These are phyloP conservation scores for Urosaurus nigricauda DNA, from an alignment of 2,797 vertebrate species.

Conservation along the genomic window DNA sequence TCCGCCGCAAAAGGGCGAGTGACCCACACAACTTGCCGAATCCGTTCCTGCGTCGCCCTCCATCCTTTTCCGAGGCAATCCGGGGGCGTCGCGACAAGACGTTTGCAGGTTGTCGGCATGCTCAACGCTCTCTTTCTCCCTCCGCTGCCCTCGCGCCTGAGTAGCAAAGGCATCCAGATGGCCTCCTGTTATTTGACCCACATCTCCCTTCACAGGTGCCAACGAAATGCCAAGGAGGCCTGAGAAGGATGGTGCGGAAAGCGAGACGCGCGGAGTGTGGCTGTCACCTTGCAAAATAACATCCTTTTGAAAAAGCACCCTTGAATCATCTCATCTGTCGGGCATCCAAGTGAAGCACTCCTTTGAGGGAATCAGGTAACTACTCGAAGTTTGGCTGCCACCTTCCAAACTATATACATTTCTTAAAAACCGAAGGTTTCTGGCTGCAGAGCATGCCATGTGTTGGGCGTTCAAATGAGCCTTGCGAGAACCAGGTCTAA, in stretches of 20 bases:
- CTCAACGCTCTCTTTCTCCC: slow-evolving; percentile 50
- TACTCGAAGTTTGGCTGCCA: too few species aligned
- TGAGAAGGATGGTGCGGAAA: not conserved
- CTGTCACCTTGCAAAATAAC: not conserved
- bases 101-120: slow-evolving; percentile 54
- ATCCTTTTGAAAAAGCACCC: too few species aligned
- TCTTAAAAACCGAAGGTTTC: not conserved
- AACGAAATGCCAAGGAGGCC: accelerated
- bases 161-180: accelerated
- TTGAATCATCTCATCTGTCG: not conserved
- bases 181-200: slow-evolving; percentile 66
- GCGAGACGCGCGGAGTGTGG: too few species aligned
- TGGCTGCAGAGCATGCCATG: not conserved
- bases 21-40: slow-evolving; percentile 58
- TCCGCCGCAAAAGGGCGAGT: slow-evolving; percentile 31
- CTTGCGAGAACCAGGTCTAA: not conserved
- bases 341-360: not conserved
- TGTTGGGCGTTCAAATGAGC: not conserved
- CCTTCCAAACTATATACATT: too few species aligned
- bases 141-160: slow-evolving; percentile 52
- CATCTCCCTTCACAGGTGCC: slow-evolving; percentile 20
- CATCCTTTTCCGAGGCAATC: slow-evolving; percentile 49
- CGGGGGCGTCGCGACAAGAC: slow-evolving; percentile 39
- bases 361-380: not conserved
- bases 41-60: slow-evolving; percentile 55